These are phyloP conservation scores for Pavo muticus DNA, from an alignment of 2,113 vertebrate genomes.

Conservation along the genomic window DNA sequence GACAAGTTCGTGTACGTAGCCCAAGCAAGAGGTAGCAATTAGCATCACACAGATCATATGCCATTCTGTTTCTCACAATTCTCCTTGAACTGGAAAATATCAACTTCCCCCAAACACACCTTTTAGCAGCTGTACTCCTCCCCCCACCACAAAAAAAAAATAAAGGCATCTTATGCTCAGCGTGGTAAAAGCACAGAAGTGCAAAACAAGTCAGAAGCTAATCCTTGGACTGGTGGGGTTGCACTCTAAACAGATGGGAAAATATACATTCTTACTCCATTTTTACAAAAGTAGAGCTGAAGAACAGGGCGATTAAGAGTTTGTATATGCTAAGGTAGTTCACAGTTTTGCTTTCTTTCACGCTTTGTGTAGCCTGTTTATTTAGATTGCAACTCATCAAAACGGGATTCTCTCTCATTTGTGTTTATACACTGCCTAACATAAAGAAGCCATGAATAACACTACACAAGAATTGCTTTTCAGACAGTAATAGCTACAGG, in stretches of 20 bases:
- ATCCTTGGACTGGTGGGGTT: background rate
- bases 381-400: constrained; percentile 47
- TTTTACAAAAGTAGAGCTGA: background rate
- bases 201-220: background rate
- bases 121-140: background rate
- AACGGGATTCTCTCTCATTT: constrained; percentile 36
- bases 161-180: background rate
- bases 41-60: background rate
- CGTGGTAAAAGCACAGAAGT: background rate
- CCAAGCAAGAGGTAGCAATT: background rate
- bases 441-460: constrained; percentile 40
- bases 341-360: constrained; percentile 33
- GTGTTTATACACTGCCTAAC: background rate
- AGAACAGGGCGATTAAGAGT: background rate
- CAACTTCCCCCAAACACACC: background rate
- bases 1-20: background rate
- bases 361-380: constrained; percentile 12
- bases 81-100: background rate
- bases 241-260: background rate
- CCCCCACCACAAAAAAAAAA: background rate
- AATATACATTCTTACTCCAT: background rate
- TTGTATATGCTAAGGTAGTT: background rate
- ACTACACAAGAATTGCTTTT: constrained; percentile 23
- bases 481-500: constrained; percentile 28
- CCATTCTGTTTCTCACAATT: background rate